A percentile compares a stretch with the other conserved stretches of the same genome.
Conservation (phyloP, 2,888 invertebrate species). For the Acanthococcus lagerstroemiae region DNA sequence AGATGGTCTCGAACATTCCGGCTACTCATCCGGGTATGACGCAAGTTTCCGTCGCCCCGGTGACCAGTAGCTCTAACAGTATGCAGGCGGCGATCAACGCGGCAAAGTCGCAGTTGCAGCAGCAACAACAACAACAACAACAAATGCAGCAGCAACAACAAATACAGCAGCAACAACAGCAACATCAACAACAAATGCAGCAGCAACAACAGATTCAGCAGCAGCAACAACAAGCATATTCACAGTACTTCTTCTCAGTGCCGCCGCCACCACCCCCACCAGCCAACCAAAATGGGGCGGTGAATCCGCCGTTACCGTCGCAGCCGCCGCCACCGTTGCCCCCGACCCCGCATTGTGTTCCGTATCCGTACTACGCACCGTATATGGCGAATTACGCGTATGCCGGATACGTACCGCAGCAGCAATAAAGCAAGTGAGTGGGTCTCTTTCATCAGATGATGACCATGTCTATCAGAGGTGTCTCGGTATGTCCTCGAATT, state of each 20-base stretch:
- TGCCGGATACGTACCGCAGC: conserved; percentile 15
- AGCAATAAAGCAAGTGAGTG: background rate
- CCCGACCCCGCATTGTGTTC: conserved; percentile 1
- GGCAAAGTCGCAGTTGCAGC: background rate
- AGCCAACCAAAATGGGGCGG: background rate
- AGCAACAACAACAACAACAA: background rate
- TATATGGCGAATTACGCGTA: background rate
- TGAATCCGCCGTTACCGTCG: conserved; percentile 16
- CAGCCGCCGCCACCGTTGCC: conserved; percentile 19
- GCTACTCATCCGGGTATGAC: background rate
- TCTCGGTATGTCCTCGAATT: too few relatives aligned
- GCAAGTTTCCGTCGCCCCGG: too few relatives aligned
- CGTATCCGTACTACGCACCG: background rate
- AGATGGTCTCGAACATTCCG: background rate
- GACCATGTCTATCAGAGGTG: too few relatives aligned
- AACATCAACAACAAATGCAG: too few relatives aligned
- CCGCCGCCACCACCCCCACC: conserved; percentile 16
- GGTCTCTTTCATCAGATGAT: too few relatives aligned
- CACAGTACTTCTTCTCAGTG: conserved; percentile 8
- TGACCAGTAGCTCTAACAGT: background rate
- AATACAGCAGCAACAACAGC: too few relatives aligned
- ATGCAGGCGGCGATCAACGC: background rate
- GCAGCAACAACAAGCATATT: conserved; percentile 5
- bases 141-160: conserved; percentile 5
- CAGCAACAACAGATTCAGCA: conserved; percentile 1